Conservation (phyloP, 1,140 invertebrate species). For the Trichoplusia ni region DNA sequence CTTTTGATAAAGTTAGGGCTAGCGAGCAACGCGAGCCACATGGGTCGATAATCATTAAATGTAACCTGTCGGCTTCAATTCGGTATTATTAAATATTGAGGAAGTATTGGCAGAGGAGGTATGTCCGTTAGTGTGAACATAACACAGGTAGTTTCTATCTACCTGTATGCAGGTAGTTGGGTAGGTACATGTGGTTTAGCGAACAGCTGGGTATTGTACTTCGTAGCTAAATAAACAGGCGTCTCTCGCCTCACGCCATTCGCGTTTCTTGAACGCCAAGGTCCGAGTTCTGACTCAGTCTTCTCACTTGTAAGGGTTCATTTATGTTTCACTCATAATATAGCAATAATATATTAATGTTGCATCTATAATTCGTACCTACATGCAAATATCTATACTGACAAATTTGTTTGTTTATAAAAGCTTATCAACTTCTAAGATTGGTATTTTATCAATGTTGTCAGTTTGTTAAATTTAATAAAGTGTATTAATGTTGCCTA, state of each 20-base stretch:
- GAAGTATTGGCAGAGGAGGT: background rate
- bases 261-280: conserved; percentile 3
- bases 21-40: conserved; percentile 35
- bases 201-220: conserved; percentile 9
- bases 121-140: background rate
- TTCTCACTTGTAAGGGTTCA: background rate
- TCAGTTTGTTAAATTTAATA: too few species aligned
- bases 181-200: background rate
- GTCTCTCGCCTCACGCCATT: conserved; percentile 22
- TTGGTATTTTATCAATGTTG: too few species aligned
- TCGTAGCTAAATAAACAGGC: conserved; percentile 20
- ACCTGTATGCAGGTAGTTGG: background rate
- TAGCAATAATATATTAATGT: too few species aligned
- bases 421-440: too few species aligned
- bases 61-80: conserved; percentile 18
- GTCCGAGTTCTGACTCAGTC: background rate
- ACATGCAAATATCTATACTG: too few species aligned
- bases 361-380: too few species aligned
- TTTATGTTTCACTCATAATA: background rate
- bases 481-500: too few species aligned
- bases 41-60: conserved; percentile 44
- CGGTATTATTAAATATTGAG: background rate
- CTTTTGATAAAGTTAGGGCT: conserved; percentile 2
- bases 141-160: background rate
- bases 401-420: too few species aligned